Conservation (phyloP, 2,113 vertebrate species). For the Oryzias woworae region DNA sequence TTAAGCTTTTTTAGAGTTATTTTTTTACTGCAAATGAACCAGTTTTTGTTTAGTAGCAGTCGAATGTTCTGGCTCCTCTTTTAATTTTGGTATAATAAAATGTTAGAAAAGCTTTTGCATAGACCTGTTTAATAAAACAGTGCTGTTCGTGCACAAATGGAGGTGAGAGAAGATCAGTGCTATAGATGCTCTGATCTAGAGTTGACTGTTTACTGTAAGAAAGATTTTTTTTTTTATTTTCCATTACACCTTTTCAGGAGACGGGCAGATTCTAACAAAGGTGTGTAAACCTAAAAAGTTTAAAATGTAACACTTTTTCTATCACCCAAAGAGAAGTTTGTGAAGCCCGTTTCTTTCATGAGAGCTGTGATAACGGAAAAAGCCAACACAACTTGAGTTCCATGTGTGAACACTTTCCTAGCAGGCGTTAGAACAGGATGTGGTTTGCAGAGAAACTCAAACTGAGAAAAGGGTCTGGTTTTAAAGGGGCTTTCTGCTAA, state of each 20-base stretch:
- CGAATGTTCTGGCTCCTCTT: too few species aligned
- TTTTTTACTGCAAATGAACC: too few species aligned
- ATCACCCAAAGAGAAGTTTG: background rate
- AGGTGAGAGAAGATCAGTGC: too few species aligned
- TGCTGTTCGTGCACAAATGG: too few species aligned
- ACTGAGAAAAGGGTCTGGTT: constrained; percentile 3
- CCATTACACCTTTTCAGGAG: background rate
- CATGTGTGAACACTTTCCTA: background rate
- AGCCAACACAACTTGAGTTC: background rate
- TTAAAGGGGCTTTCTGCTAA: constrained; percentile 10
- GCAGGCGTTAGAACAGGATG: constrained; percentile 60
- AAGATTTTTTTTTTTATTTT: too few species aligned
- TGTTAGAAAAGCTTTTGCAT: too few species aligned
- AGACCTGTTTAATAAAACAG: too few species aligned
- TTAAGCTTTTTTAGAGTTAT: too few species aligned
- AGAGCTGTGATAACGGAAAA: background rate
- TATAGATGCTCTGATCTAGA: too few species aligned
- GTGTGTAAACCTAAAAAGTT: background rate
- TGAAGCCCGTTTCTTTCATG: background rate
- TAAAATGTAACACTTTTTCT: background rate
- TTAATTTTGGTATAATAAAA: too few species aligned
- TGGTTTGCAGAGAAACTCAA: constrained; percentile 55
- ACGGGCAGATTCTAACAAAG: background rate
- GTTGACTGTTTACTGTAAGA: too few species aligned
- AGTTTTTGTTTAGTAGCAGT: too few species aligned